These are phyloP conservation scores for Epinephelus cyanopodus DNA, from an alignment of 2,113 vertebrate species.

Conservation along the genomic window DNA sequence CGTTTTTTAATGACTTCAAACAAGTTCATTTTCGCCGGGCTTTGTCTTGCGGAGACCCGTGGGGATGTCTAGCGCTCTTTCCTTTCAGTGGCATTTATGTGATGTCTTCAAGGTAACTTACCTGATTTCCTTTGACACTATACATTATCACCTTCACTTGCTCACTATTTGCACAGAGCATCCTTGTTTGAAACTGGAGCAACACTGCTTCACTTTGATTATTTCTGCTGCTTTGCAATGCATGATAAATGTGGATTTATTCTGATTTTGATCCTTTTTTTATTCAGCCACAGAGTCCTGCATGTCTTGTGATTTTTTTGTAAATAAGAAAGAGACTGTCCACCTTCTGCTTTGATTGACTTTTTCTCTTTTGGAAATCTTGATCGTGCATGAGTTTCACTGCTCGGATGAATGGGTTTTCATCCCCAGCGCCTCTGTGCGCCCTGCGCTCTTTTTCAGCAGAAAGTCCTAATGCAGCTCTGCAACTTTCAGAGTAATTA, in stretches of 20 bases:
- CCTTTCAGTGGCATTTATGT: slow-evolving; percentile 97
- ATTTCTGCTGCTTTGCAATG: slow-evolving; percentile 34
- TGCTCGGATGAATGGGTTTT: slow-evolving; percentile 61
- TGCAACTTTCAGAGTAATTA: slow-evolving; percentile 74
- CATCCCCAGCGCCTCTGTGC: slow-evolving; percentile 41
- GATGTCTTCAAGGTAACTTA: slow-evolving; percentile 99
- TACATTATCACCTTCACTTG: slow-evolving; percentile 85
- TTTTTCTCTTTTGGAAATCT: slow-evolving; percentile 33
- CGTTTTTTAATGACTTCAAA: slow-evolving; percentile 99
- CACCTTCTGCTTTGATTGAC: slow-evolving; percentile 40
- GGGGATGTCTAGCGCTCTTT: slow-evolving; percentile 96
- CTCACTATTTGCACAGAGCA: slow-evolving; percentile 57
- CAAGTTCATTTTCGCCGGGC: slow-evolving; percentile 95
- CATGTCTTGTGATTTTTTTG: slow-evolving; percentile 25
- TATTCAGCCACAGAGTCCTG: slow-evolving; percentile 14
- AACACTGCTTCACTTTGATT: slow-evolving; percentile 1
- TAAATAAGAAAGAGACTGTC: not conserved
- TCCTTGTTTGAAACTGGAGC: slow-evolving; percentile 61
- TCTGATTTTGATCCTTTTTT: slow-evolving; percentile 19
- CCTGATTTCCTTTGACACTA: slow-evolving; percentile 81
- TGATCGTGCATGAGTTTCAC: slow-evolving; percentile 56
- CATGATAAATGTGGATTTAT: slow-evolving; percentile 38
- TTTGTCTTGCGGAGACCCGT: slow-evolving; percentile 96
- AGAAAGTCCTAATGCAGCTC: slow-evolving; percentile 62
- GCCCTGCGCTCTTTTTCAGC: slow-evolving; percentile 59